Evolutionary conservation across 2,113 vertebrate species (phyloP).

Genomic region (Rynchops niger): DNA sequence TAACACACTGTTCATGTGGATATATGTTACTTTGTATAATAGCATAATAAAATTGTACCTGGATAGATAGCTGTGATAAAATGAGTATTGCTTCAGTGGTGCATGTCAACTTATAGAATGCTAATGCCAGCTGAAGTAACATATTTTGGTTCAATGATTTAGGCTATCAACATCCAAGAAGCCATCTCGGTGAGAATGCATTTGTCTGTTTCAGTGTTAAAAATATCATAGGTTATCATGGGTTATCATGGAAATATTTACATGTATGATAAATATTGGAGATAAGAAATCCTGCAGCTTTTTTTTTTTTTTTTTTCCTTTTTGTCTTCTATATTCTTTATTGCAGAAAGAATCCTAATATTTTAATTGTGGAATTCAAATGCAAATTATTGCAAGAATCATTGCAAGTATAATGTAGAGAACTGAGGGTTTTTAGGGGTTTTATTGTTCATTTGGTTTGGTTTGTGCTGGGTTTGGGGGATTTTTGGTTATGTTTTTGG

Average conservation of each 20-base stretch:
- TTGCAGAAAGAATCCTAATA: neutral
- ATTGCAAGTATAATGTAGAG: neutral
- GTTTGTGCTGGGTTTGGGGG: neutral
- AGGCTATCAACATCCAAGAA: neutral
- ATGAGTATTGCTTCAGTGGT: neutral
- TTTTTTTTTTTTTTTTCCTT: fast-evolving
- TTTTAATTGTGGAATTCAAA: neutral
- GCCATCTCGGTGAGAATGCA: neutral
- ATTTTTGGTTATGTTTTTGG: neutral
- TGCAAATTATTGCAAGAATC: neutral
- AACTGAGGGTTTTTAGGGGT: fast-evolving
- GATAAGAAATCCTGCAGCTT: neutral
- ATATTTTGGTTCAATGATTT: conserved; percentile 23
- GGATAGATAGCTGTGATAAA: neutral
- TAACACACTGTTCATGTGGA: neutral
- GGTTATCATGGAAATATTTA: neutral
- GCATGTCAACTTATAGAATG: neutral
- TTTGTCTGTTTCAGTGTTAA: neutral
- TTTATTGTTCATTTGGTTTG: neutral
- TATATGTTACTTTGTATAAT: neutral
- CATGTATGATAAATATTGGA: neutral
- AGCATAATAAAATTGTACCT: neutral
- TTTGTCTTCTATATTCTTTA: neutral
- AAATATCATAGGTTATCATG: neutral
- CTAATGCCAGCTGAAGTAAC: conserved; percentile 9